Evolutionary conservation across 2,113 vertebrate genomes (phyloP).

Genomic region (Aphyosemion australe): DNA sequence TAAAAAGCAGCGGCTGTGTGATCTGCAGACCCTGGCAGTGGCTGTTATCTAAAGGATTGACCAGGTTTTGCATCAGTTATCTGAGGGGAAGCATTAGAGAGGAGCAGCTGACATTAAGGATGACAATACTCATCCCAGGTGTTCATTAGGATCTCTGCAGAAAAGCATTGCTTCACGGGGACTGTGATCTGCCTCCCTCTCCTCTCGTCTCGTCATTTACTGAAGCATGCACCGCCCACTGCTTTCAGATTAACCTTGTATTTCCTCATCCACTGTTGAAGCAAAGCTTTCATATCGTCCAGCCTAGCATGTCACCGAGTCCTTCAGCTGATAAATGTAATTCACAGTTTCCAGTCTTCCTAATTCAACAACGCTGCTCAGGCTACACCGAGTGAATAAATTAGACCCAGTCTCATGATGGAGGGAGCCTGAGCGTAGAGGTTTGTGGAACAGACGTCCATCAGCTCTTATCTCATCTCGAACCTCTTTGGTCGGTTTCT

Average conservation of each 20-base stretch:
- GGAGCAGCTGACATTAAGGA: slow-evolving; percentile 54
- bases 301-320: slow-evolving; percentile 66
- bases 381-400: slow-evolving; percentile 55
- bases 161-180: slow-evolving; percentile 48
- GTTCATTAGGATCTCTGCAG: slow-evolving; percentile 63
- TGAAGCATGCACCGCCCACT: slow-evolving; percentile 40
- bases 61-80: slow-evolving; percentile 58
- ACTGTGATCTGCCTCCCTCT: slow-evolving; percentile 43
- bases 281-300: slow-evolving; percentile 61
- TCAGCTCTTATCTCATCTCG: slow-evolving; percentile 36
- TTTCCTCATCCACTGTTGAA: slow-evolving; percentile 53
- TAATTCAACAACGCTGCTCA: slow-evolving; percentile 57
- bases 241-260: slow-evolving; percentile 69
- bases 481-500: slow-evolving; percentile 24
- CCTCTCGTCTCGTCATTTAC: slow-evolving; percentile 50
- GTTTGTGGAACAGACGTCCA: slow-evolving; percentile 53
- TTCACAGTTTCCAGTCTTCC: slow-evolving; percentile 60
- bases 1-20: slow-evolving; percentile 26
- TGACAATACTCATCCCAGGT: slow-evolving; percentile 55
- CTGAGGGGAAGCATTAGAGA: slow-evolving; percentile 46
- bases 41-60: slow-evolving; percentile 56
- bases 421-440: slow-evolving; percentile 34
- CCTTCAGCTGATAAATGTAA: slow-evolving; percentile 64
- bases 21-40: slow-evolving; percentile 27
- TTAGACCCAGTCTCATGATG: slow-evolving; percentile 43